A percentile compares a stretch with the other conserved stretches of the same genome.
These are phyloP conservation scores for Phoebastria nigripes DNA, from an alignment of 2,797 vertebrate genomes.

Conservation along the genomic window DNA sequence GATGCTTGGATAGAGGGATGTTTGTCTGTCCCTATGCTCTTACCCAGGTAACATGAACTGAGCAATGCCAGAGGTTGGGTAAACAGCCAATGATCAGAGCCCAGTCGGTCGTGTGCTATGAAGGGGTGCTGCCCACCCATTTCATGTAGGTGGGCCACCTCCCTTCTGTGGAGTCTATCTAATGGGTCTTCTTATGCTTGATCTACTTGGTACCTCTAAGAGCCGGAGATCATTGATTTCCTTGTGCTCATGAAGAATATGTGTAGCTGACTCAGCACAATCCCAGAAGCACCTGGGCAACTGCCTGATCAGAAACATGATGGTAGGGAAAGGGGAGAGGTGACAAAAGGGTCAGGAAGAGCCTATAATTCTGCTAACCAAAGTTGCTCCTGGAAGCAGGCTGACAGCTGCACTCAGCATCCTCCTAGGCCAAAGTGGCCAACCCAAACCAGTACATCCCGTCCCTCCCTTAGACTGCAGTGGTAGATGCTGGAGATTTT, in stretches of 20 bases:
- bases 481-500: background rate
- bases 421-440: background rate
- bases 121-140: background rate
- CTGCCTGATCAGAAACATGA: background rate
- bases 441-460: background rate
- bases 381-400: accelerated
- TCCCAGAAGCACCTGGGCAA: background rate
- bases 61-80: background rate
- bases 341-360: background rate
- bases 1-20: background rate
- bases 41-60: background rate
- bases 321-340: background rate
- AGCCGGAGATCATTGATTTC: background rate
- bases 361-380: background rate
- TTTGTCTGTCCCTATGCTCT: background rate
- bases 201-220: background rate
- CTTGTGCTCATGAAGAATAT: background rate
- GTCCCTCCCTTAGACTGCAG: background rate
- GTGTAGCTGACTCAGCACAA: background rate
- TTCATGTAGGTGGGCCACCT: background rate
- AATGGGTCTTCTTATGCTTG: background rate
- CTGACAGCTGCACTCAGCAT: background rate
- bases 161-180: background rate
- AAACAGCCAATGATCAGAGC: background rate
- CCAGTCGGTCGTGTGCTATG: background rate